A percentile compares a stretch with the other conserved stretches of the same genome.
Evolutionary conservation across 2,113 vertebrate genomes (phyloP).

Genomic region (Engystomops pustulosus): DNA sequence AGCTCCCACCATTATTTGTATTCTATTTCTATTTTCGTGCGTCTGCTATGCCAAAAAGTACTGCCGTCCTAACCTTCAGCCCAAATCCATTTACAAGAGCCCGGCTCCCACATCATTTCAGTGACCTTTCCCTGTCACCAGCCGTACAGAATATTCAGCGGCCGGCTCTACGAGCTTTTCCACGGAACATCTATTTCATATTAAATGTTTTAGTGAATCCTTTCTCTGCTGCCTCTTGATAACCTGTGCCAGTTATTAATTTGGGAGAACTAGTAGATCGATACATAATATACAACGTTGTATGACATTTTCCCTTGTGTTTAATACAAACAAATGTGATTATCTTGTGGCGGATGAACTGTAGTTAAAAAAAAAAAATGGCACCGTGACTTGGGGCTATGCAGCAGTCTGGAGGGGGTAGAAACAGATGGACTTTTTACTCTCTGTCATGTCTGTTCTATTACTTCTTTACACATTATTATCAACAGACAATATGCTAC

Average conservation of each 20-base stretch:
- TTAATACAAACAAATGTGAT: slow-evolving; percentile 45
- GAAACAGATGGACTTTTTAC: slow-evolving; percentile 55
- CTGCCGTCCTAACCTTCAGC: slow-evolving; percentile 7
- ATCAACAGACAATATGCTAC: slow-evolving; percentile 55
- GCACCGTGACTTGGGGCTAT: slow-evolving; percentile 35
- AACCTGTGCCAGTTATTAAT: slow-evolving; percentile 46
- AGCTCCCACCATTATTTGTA: not conserved
- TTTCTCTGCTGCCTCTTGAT: slow-evolving; percentile 13
- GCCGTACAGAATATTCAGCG: not conserved
- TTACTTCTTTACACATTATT: slow-evolving; percentile 52
- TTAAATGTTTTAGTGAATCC: slow-evolving; percentile 40
- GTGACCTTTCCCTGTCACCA: slow-evolving; percentile 38
- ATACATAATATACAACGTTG: slow-evolving; percentile 38
- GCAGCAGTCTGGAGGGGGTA: slow-evolving; percentile 45
- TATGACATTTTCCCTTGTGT: slow-evolving; percentile 39
- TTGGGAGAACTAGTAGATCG: slow-evolving; percentile 25
- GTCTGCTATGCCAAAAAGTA: slow-evolving; percentile 22
- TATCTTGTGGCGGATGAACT: slow-evolving; percentile 33
- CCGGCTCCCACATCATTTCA: slow-evolving; percentile 19
- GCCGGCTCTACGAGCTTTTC: not conserved
- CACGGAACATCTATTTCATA: slow-evolving; percentile 24
- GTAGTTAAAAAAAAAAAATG: slow-evolving; percentile 42
- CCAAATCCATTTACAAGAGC: slow-evolving; percentile 26
- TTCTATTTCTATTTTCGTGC: not conserved
- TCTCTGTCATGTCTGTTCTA: slow-evolving; percentile 52